Conservation (phyloP, 2,113 vertebrate genomes). For the Cnemophilus loriae region DNA sequence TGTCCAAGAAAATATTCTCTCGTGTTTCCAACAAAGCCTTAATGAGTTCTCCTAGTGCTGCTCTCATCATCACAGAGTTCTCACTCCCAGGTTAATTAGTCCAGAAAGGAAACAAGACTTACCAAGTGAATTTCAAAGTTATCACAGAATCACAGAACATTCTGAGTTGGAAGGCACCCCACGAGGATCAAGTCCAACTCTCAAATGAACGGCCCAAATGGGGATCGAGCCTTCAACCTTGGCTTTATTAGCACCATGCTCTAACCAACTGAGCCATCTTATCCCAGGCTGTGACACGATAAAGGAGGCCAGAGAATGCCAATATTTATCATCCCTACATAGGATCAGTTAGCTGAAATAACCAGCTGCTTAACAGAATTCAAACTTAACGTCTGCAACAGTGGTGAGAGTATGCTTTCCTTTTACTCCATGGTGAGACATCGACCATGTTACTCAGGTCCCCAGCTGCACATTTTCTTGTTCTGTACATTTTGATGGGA, state of each 20-base stretch:
- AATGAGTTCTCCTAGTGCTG: background rate
- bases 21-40: background rate
- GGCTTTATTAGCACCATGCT: background rate
- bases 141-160: background rate
- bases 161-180: background rate
- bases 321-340: background rate
- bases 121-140: background rate
- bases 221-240: background rate
- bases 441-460: fast-evolving
- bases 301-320: background rate
- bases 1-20: background rate
- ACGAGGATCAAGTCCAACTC: background rate
- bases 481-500: background rate
- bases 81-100: background rate
- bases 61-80: background rate
- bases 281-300: background rate
- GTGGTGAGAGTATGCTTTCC: background rate
- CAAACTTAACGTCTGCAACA: background rate
- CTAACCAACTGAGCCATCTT: background rate
- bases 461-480: background rate
- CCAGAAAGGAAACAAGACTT: background rate
- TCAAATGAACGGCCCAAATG: background rate
- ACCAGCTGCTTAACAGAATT: background rate
- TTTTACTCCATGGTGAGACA: background rate
- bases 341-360: background rate